phyloP scores from a whole-genome alignment of 2,113 vertebrate species.

The Amphiprion percula region DNA sequence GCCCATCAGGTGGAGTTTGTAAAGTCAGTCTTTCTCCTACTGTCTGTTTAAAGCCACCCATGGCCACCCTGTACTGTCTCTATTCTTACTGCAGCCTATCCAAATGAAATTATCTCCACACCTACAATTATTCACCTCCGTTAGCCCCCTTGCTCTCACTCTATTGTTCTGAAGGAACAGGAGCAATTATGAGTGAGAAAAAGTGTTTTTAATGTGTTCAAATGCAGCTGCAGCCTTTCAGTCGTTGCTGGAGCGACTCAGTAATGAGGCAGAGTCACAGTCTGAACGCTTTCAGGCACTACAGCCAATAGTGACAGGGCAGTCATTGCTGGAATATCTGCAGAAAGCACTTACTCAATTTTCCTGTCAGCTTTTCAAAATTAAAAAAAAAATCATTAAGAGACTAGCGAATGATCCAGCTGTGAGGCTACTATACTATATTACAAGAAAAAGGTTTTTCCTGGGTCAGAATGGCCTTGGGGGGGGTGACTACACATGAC shows the following conservation, averaged over 20 bases:
- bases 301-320: background rate
- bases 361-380: background rate
- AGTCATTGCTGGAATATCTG: background rate
- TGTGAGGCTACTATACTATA: too few relatives aligned
- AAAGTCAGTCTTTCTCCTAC: background rate
- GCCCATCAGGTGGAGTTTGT: constrained; percentile 26
- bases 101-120: constrained; percentile 46
- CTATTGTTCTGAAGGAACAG: constrained; percentile 15
- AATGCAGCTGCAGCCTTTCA: constrained; percentile 28
- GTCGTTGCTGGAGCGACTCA: constrained; percentile 28
- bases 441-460: too few relatives aligned
- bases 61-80: background rate
- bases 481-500: too few relatives aligned
- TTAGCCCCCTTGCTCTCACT: background rate
- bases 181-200: background rate
- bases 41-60: constrained; percentile 5
- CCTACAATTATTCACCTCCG: constrained; percentile 19
- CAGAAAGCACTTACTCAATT: background rate
- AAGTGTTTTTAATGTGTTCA: background rate
- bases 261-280: constrained; percentile 2
- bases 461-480: too few relatives aligned
- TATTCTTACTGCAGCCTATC: background rate
- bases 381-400: too few relatives aligned
- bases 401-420: too few relatives aligned
- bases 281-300: constrained; percentile 16